Base-by-base conservation (phyloP, 2,888 invertebrate species). In the Automeris io region DNA sequence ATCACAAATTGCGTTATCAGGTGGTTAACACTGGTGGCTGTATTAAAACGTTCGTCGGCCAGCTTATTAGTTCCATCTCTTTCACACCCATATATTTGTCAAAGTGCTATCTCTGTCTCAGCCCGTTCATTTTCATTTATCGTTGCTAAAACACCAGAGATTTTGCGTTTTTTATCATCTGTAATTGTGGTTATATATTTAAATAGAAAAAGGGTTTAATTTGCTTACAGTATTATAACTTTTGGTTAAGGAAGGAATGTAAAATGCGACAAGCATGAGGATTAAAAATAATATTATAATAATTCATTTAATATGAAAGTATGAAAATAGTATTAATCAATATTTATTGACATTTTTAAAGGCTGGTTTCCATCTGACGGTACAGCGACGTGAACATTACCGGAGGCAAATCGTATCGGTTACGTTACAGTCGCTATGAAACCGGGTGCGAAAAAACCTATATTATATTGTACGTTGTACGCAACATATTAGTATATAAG, bases 261-360 rank as follows among this genome's bases (percentile, higher is more conserved):
- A 32, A 37, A 31, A 37, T 5, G 2, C 23, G 18, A 37, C 29
- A 5, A 37, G 22, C 23, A 16, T 35, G 18, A 37, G 29, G 34
- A 23, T 18, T 34, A 26, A 33, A 19, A 35, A 31, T n/a, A 26
- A 26, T 11, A 18, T 7, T 8, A 25, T 24, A 38, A 32, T 12
- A 18, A 9, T 19, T 23, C 21, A 21, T 22, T 16, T 37, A 37
- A 24, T 18, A 7, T 37, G 25, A 40, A 42, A 40, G 42, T 35
- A 39, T 42, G 42, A 44, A 41, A 40, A 32, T 48, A 49, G 47
- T 51, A 46, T 43, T 49, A 46, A 19, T 41, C 42, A 33, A 38
- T 43, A 41, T 46, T 37, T 45, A 42, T 41, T 42, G 39, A 38
- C 24, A 25, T 34, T 12, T n/a, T n/a, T 13, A 9, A 25, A 35